These are phyloP conservation scores for cat (Felis catus) DNA, from an alignment of 2,113 vertebrate genomes.

Conservation along the genomic window F.catus_Fca126_mat1.0 CM031421.1:112584001-112584500, in stretches of 20 bases:
- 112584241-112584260: rapidly evolving
- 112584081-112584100: not conserved
- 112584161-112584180: not conserved
- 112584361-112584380: too few species aligned
- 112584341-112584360: too few species aligned
- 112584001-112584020: not conserved
- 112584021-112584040: not conserved
- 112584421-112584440: too few species aligned
- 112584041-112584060: not conserved
- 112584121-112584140: not conserved
- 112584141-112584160: not conserved
- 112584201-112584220: not conserved
- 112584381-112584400: too few species aligned
- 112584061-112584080: not conserved
- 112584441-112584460: too few species aligned
- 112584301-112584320: too few species aligned
- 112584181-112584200: not conserved
- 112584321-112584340: too few species aligned
- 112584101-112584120: rapidly evolving
- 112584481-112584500: too few species aligned
- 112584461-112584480: too few species aligned
- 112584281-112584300: too few species aligned
- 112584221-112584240: not conserved
- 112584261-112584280: not conserved
- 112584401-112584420: rapidly evolving